A percentile compares a stretch with the other conserved stretches of the same genome.
Evolutionary conservation across 2,113 vertebrate genomes (phyloP).

Genomic region (Nerophis ophidion): DNA sequence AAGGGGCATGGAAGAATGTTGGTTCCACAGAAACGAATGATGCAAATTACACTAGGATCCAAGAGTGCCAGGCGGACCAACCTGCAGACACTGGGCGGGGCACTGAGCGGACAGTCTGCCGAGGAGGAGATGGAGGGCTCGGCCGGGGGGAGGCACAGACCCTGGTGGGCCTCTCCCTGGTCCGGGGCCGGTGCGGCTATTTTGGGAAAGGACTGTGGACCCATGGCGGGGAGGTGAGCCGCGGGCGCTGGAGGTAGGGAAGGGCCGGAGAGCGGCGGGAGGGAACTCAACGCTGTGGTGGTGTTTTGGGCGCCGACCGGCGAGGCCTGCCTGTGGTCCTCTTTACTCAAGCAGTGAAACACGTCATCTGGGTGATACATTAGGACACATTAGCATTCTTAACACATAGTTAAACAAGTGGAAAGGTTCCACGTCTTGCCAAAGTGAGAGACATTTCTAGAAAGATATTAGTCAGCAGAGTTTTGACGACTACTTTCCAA

Average conservation of each 20-base stretch:
- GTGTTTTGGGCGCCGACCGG: constrained; percentile 80
- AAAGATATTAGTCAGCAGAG: neutral
- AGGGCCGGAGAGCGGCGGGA: constrained; percentile 78
- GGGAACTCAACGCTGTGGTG: constrained; percentile 78
- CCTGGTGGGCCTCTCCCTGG: constrained; percentile 83
- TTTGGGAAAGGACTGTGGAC: constrained; percentile 83
- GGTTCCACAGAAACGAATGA: neutral
- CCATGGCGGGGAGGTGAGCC: constrained; percentile 79
- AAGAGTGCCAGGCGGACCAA: constrained; percentile 46
- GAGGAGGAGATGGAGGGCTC: constrained; percentile 75
- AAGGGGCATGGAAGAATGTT: neutral
- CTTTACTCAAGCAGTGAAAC: constrained; percentile 88
- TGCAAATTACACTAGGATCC: neutral
- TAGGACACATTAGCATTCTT: neutral
- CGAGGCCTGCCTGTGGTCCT: constrained; percentile 82
- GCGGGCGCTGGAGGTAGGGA: constrained; percentile 75
- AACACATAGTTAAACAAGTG: neutral
- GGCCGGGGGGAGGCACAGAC: constrained; percentile 79
- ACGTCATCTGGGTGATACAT: constrained; percentile 79
- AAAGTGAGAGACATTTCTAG: neutral
- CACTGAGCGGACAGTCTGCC: constrained; percentile 80
- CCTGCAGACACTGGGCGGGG: constrained; percentile 95
- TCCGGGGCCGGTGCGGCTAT: constrained; percentile 78
- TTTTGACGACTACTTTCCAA: neutral
- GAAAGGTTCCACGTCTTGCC: neutral